Evolutionary conservation across 2,888 invertebrate species (phyloP), one percentile per base, ranked within the genome.

Genomic region (Argyresthia albistria): DNA sequence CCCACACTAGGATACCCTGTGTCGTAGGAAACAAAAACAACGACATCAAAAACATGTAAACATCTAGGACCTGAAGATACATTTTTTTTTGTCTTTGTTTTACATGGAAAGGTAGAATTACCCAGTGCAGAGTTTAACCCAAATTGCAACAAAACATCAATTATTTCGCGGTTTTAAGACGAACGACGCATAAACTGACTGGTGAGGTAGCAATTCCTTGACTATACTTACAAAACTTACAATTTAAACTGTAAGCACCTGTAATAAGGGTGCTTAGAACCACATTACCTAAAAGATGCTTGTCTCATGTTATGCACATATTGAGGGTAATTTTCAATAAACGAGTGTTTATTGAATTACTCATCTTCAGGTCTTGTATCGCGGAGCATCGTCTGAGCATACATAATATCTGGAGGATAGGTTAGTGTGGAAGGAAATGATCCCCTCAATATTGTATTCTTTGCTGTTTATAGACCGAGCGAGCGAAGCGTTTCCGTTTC

Each of bases 281-380:
- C 49, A 11, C 37, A 37, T 51, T 15, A 45, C 36, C 25, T 50
- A 51, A 35, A 11, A 45, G 8, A 45, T 10, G 35, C 43, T 43
- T 42, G 46, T 43, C n/a, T 14, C 39, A 10, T 12, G 42, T 25
- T 42, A 8, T 42, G 15, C 55, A 14, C 48, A 42, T 50, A n/a
- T 25, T 10, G 51, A 46, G 45, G 54, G 54, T 53, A 53, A 56
- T 54, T 53, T 54, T 54, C 54, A 49, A 53, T 53, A 43, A 53
- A 53, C 51, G 49, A 49, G 53, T 48, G 51, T 56, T 54, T 53
- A 55, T 54, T 56, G 50, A 55, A 55, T 56, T 52, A 56, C 52
- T 58, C 57, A 59, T 61, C 59, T 60, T 62, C 56, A 59, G 58
- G 57, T n/a, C 54, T 51, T 54, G 53, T 58, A 56, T 56, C 57